Evolutionary conservation across 2,113 vertebrate genomes (phyloP), one percentile per base, ranked within the genome.

Genomic region (Macrotus californicus): DNA sequence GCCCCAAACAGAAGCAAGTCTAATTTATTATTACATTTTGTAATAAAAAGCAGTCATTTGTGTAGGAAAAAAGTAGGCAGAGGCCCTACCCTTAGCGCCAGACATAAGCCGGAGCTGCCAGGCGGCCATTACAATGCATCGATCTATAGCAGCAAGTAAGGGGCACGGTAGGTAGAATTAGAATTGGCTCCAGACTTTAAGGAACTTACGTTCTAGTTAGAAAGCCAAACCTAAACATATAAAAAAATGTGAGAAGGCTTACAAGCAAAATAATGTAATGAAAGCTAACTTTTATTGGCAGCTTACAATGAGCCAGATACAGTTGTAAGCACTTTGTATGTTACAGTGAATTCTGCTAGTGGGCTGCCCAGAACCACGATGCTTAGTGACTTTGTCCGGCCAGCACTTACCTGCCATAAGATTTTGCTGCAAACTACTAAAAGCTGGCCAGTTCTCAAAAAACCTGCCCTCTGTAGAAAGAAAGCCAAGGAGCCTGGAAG

Each of bases 1-100:
- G 5, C 61, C 21, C n/a, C 19, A 81, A 95, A 93, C 43, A 94
- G 76, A 96, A 83, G 84, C 39, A 41, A 92, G 69, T 91, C 48
- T 96, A 94, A 95, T 91, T 95, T 96, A 96, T 93, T 96, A 96
- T 81, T 82, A 84, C 52, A 95, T 83, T 96, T 89, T 87, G 29
- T 46, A 94, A 96, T 96, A 88, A 95, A 96, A 96, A 93, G 24
- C 29, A 91, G 52, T 24, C 75, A 93, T 95, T 87, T 81, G 43
- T 48, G 56, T 93, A 66, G 69, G 6, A 31, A 14, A 59, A n/a
- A 64, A 41, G n/a, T 19, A 79, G 88, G 22, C 48, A 87, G 64
- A 96, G 80, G 36, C 94, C 56, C 70, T 87, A 66, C 67, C 80
- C 85, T 94, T 31, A 70, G 61, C 3, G 0, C 14, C 52, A 93